phyloP scores from a whole-genome alignment of 2,888 invertebrate genomes.

The Eledone cirrhosa region DNA sequence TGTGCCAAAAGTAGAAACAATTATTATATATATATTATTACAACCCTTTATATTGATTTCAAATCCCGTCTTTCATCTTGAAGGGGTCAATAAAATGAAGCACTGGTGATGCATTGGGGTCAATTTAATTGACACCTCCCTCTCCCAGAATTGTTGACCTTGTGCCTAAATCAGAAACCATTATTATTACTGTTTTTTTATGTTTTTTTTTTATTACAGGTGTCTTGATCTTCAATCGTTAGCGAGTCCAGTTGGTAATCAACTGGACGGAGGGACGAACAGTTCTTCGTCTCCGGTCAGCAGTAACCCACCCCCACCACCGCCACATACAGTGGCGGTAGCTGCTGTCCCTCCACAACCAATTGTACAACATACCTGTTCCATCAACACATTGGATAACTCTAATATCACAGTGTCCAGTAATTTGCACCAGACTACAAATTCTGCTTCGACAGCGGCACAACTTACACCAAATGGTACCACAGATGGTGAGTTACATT shows the following conservation, averaged over 20 bases:
- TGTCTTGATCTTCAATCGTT: conserved; percentile 22
- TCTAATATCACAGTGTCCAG: conserved; percentile 9
- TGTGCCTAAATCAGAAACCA: no score
- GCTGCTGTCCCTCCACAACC: not conserved
- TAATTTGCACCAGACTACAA: conserved; percentile 12
- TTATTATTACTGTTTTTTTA: no score
- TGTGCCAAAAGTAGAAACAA: no score
- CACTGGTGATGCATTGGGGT: no score
- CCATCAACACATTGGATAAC: conserved; percentile 21
- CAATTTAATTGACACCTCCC: no score
- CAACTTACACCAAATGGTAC: conserved; percentile 27
- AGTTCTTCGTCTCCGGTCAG: conserved; percentile 3
- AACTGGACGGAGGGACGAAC: not conserved
- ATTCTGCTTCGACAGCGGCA: conserved; percentile 16
- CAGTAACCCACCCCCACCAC: not conserved
- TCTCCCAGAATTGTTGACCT: no score
- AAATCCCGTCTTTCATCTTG: no score
- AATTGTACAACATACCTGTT: not conserved
- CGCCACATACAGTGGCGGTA: no score
- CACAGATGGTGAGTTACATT: conserved; percentile 20
- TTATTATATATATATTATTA: no score
- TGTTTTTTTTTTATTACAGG: not conserved
- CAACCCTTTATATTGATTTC: no score
- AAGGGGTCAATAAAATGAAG: no score
- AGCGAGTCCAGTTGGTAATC: conserved; percentile 9